Percentiles rank a stretch among this genome's conserved stretches.
phyloP scores from a whole-genome alignment of 2,797 vertebrate genomes.

The Sebastiscus albofasciatus region DNA sequence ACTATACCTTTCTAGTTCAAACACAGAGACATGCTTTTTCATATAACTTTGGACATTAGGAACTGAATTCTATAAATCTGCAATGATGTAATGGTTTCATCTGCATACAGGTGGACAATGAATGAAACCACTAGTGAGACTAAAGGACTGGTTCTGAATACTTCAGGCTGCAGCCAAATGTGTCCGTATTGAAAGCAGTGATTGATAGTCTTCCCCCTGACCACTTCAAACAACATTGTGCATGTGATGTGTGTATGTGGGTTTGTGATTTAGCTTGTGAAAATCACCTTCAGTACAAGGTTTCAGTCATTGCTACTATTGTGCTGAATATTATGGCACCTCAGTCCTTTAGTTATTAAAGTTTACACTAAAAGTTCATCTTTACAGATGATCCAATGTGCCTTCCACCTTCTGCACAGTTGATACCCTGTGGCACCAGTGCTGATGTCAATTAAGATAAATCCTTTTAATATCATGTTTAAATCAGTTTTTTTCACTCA shows the following conservation, averaged over 20 bases:
- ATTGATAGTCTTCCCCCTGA: neutral
- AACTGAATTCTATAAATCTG: neutral
- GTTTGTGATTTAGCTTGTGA: neutral
- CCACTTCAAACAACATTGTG: conserved; percentile 6
- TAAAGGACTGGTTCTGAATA: neutral
- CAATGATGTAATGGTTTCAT: conserved; percentile 1
- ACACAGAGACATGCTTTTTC: neutral
- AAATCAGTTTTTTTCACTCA: neutral
- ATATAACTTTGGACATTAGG: neutral
- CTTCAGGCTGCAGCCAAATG: neutral
- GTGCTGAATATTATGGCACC: neutral
- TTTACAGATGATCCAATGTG: neutral
- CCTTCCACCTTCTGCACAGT: neutral
- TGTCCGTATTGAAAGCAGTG: neutral
- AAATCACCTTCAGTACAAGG: neutral
- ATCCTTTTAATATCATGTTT: neutral
- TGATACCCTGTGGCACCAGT: neutral
- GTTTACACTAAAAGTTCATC: neutral
- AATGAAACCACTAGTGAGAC: neutral
- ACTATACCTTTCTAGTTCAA: neutral
- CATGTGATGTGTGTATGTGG: too few relatives aligned
- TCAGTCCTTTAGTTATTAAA: neutral
- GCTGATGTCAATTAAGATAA: neutral
- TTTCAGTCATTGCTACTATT: neutral
- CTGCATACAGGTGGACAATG: neutral